A percentile compares a stretch with the other conserved stretches of the same genome.
Conservation (phyloP, 2,113 vertebrate species). For the Psittacula cyanocephala region DNA sequence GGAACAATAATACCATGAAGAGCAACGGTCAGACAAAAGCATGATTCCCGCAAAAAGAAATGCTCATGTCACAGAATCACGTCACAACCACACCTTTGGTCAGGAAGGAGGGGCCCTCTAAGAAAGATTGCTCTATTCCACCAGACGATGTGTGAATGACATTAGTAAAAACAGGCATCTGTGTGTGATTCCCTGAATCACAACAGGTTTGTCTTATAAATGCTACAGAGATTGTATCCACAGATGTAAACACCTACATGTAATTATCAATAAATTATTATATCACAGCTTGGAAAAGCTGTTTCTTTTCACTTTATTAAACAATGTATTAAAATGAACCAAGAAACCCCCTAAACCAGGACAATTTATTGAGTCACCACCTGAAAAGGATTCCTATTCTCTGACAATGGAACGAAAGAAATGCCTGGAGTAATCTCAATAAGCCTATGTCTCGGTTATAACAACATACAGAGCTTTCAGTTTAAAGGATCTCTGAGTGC, state of each 20-base stretch:
- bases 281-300: not conserved
- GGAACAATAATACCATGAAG: slow-evolving; percentile 23
- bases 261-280: not conserved
- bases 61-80: not conserved
- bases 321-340: not conserved
- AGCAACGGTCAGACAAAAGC: not conserved
- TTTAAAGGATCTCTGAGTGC: not conserved
- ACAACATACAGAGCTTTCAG: not conserved
- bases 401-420: not conserved
- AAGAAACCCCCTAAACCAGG: not conserved
- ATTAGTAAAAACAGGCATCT: not conserved
- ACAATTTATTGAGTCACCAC: not conserved
- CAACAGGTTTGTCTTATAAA: not conserved
- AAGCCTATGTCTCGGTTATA: not conserved
- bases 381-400: not conserved
- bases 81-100: not conserved
- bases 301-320: not conserved
- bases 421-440: slow-evolving; percentile 9
- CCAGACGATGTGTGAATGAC: not conserved
- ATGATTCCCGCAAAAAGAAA: not conserved
- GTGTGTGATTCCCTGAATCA: not conserved
- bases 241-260: not conserved
- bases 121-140: not conserved
- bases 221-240: not conserved
- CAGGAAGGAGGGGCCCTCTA: not conserved